Evolutionary conservation across 1,140 invertebrate genomes (phyloP).

Genomic region (Trichonephila clavata): DNA sequence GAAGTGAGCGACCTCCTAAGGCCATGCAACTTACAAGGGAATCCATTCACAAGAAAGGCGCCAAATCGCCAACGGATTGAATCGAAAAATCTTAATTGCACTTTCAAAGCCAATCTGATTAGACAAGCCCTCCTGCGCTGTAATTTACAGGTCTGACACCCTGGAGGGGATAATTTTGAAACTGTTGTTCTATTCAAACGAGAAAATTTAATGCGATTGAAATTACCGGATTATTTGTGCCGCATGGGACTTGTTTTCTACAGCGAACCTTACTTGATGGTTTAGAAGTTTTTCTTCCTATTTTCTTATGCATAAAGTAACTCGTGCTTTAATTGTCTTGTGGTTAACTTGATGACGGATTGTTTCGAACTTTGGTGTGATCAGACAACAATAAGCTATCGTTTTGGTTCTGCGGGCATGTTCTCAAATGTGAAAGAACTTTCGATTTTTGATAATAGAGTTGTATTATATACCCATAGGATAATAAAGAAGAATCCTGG

Average conservation of each 20-base stretch:
- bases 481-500: too few species aligned
- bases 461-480: too few species aligned
- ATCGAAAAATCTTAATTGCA: slow-evolving; percentile 15
- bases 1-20: slow-evolving; percentile 32
- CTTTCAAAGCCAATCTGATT: not conserved
- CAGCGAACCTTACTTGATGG: too few species aligned
- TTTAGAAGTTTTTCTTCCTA: too few species aligned
- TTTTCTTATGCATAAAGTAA: too few species aligned
- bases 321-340: not conserved
- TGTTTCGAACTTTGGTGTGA: not conserved
- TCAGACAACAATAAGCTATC: too few species aligned
- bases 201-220: not conserved
- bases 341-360: not conserved
- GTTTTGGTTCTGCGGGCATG: too few species aligned
- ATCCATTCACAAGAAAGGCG: not conserved
- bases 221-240: too few species aligned
- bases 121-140: not conserved
- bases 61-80: not conserved
- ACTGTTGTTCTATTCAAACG: not conserved
- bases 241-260: too few species aligned
- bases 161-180: not conserved
- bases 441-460: too few species aligned
- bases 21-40: not conserved
- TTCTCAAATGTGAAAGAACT: too few species aligned
- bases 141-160: not conserved